These are phyloP conservation scores for Helicoverpa assulta DNA, from an alignment of 2,888 invertebrate species.

Conservation along the genomic window DNA sequence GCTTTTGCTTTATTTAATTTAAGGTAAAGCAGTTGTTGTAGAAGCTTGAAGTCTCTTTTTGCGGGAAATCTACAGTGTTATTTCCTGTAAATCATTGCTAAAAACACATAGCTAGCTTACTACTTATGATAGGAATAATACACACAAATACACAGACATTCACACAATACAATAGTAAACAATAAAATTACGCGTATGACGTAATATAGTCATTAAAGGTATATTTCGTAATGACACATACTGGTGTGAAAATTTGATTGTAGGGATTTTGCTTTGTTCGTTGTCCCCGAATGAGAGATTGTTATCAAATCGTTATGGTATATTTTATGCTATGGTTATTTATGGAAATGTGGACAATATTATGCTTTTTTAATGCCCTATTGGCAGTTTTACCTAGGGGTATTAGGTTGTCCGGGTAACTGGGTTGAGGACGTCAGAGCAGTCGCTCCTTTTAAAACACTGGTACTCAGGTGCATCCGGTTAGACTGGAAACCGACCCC, in stretches of 20 bases:
- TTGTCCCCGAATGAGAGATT: constrained; percentile 9
- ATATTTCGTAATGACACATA: constrained; percentile 45
- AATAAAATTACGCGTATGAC: constrained; percentile 40
- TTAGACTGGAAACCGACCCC: no score
- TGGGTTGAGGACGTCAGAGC: no score
- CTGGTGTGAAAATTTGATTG: constrained; percentile 39
- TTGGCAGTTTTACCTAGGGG: no score
- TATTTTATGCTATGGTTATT: not conserved
- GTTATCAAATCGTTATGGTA: not conserved
- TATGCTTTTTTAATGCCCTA: not conserved
- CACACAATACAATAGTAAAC: constrained; percentile 35
- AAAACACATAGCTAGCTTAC: no score
- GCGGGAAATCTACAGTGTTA: no score
- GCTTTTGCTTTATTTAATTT: no score
- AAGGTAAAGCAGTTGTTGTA: no score
- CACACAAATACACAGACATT: not conserved
- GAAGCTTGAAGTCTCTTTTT: no score
- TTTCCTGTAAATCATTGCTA: no score
- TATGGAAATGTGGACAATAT: not conserved
- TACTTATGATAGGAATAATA: not conserved
- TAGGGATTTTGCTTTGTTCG: constrained; percentile 22
- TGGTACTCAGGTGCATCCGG: no score
- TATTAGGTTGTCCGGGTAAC: no score
- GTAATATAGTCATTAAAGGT: constrained; percentile 16
- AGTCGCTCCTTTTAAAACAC: no score